A percentile compares a stretch with the other conserved stretches of the same genome.
phyloP scores from a whole-genome alignment of 2,113 vertebrate genomes.

The Serinus canaria region DNA sequence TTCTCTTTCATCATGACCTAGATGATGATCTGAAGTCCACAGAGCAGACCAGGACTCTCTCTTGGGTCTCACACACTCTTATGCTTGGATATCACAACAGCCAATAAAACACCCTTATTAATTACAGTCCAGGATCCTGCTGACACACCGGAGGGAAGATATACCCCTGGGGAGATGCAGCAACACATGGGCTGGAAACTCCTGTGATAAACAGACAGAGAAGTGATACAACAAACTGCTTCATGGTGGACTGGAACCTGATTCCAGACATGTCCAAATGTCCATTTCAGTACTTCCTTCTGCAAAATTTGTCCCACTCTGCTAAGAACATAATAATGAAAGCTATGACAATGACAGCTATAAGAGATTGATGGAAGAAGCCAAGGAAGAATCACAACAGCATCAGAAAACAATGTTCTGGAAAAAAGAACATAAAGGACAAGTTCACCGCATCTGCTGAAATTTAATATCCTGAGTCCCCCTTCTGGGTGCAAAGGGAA shows the following conservation, averaged over 20 bases:
- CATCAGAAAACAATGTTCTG: neutral
- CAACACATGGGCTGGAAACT: neutral
- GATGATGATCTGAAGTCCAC: rapidly evolving
- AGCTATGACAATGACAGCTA: neutral
- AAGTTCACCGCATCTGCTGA: neutral
- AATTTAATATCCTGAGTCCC: slow-evolving; percentile 60
- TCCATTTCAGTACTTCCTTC: neutral
- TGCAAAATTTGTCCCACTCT: neutral
- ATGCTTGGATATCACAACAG: neutral
- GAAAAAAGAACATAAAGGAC: neutral
- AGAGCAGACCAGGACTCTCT: neutral
- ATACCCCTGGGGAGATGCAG: neutral
- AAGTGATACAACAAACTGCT: neutral
- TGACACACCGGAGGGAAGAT: neutral
- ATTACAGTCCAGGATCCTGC: neutral
- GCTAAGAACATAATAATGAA: neutral
- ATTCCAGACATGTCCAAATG: neutral
- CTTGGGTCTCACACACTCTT: neutral
- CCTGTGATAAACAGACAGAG: neutral
- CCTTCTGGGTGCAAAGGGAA: slow-evolving; percentile 57
- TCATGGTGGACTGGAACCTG: neutral
- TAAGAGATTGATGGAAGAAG: neutral
- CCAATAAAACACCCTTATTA: neutral
- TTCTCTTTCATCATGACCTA: neutral
- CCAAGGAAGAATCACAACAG: neutral